Evolutionary conservation across 2,888 invertebrate genomes (phyloP).

Genomic region (Leucophenga montana): DNA sequence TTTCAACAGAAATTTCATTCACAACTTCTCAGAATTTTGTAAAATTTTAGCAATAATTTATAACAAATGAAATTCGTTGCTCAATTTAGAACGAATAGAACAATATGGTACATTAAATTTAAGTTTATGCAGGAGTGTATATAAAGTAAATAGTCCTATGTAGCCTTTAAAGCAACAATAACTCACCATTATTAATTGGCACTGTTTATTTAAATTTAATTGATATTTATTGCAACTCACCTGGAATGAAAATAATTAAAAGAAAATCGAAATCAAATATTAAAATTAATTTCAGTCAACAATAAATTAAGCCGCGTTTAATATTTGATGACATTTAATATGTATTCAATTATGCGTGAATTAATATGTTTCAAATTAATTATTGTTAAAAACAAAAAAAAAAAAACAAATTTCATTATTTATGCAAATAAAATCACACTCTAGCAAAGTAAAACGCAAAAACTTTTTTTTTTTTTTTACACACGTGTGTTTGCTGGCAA

Average conservation of each 20-base stretch:
- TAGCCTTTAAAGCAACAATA: background rate
- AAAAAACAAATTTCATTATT: too few relatives aligned
- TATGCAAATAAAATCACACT: background rate
- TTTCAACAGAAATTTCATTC: too few relatives aligned
- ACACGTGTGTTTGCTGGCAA: background rate
- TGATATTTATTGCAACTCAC: conserved; percentile 47
- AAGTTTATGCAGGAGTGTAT: too few relatives aligned
- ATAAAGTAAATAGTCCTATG: too few relatives aligned
- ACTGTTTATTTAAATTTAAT: conserved; percentile 3
- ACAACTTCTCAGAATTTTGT: too few relatives aligned
- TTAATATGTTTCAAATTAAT: too few relatives aligned
- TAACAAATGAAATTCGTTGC: too few relatives aligned
- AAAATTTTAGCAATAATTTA: too few relatives aligned
- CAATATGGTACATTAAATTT: too few relatives aligned
- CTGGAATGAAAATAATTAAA: conserved; percentile 45
- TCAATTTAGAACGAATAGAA: too few relatives aligned
- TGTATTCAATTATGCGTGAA: conserved; percentile 1
- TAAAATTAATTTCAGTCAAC: background rate
- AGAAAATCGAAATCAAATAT: background rate
- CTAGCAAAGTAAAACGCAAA: background rate
- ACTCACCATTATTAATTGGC: conserved; percentile 42
- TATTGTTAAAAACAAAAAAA: too few relatives aligned
- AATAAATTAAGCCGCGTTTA: conserved; percentile 5
- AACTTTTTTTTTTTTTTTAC: too few relatives aligned
- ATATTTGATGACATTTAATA: conserved; percentile 15